Conservation (phyloP, 1,140 invertebrate species). For the Scaptomyza graminum region DNA sequence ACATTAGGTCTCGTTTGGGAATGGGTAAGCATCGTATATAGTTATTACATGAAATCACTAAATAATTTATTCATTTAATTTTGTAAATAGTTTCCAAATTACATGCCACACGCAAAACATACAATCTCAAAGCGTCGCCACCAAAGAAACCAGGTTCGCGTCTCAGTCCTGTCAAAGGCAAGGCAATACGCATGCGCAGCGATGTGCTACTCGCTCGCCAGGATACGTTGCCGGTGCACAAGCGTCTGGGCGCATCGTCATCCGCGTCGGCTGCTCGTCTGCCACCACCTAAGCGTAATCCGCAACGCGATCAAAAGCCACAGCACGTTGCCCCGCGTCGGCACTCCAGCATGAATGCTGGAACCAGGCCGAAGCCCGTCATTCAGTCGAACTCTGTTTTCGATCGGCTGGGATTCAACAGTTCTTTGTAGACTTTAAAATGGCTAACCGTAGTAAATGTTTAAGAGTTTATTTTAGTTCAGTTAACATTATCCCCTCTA, state of each 20-base stretch:
- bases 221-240: constrained; percentile 72
- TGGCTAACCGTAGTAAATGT: constrained; percentile 23
- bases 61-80: background rate
- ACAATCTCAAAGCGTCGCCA: constrained; percentile 71
- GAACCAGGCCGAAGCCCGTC: constrained; percentile 34
- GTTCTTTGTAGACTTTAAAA: constrained; percentile 52
- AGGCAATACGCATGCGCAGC: constrained; percentile 73
- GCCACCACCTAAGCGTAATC: constrained; percentile 12
- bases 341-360: constrained; percentile 55
- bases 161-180: constrained; percentile 64
- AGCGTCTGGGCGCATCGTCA: constrained; percentile 48
- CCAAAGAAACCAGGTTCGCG: constrained; percentile 48
- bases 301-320: constrained; percentile 40
- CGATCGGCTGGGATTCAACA: constrained; percentile 78
- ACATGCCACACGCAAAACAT: constrained; percentile 71
- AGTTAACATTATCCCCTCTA: constrained; percentile 15
- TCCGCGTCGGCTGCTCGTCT: background rate
- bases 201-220: constrained; percentile 69
- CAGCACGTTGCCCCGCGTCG: constrained; percentile 32
- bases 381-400: constrained; percentile 65
- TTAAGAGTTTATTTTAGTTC: constrained; percentile 43
- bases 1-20: constrained; percentile 76
- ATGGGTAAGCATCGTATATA: constrained; percentile 46
- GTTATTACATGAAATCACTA: background rate
- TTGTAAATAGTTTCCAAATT: constrained; percentile 61